Evolutionary conservation across 1,140 invertebrate species (phyloP), one percentile per base, ranked within the genome.

Genomic region (Pogonus chalceus): DNA sequence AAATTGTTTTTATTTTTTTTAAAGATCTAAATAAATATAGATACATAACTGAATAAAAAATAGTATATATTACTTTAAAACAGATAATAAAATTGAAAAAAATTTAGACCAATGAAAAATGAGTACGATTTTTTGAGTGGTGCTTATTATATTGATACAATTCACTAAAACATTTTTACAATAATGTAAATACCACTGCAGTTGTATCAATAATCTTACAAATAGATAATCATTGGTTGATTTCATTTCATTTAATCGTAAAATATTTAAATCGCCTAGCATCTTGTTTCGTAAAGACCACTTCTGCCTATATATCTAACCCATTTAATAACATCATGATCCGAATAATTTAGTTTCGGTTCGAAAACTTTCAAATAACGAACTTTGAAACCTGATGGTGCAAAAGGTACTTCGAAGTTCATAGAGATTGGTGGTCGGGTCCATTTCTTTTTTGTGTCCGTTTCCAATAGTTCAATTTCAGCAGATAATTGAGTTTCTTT

Each of bases 281-380:
- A 99, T 76, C 97, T 79, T 20, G 97, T 99, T 79, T 99, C 97
- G 69, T 99, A 99, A 4, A 99, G 81, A 50, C 97, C 97, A 73
- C 93, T 98, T 61, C 94, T 84, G 14, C 97, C 97, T 67, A 99
- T 99, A 73, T 99, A 99, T 39, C 97, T 82, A 20, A 99, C 97
- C 97, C 97, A 99, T 86, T 99, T 99, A 66, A 99, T 98, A 58
- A 99, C 97, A 74, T 99, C 97, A 63, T 99, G 96, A 71, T 99
- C 97, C 23, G 95, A 98, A 73, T 99, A 99, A 76, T 99, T 99
- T 52, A 99, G 77, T 72, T 99, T 99, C 0, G 96, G 90, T 72
- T 99, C 97, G 64, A 99, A 99, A 39, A 99, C 97, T 75, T 99
- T 99, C 63, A 99, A 74, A 71, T 99, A 99, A 4, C 97, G 86